Conservation (phyloP, 1,140 invertebrate species). For the Heliothis subflexa region DNA sequence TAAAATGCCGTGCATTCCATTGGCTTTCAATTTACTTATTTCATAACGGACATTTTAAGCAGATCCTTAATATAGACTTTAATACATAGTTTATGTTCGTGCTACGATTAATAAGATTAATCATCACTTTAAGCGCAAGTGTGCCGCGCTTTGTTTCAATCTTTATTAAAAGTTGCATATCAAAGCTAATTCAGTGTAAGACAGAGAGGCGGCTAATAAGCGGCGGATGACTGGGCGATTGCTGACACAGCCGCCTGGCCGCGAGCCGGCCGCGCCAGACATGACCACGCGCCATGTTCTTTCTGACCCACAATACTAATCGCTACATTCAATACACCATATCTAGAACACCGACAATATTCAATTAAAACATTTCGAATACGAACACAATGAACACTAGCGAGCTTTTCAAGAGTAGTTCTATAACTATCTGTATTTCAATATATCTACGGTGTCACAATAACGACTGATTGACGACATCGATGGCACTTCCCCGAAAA, state of each 20-base stretch:
- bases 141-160: conserved; percentile 64
- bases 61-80: not conserved
- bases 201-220: conserved; percentile 70
- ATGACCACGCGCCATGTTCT: conserved; percentile 51
- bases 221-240: conserved; percentile 71
- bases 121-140: conserved; percentile 17
- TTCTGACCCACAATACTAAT: conserved; percentile 57
- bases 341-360: conserved; percentile 31
- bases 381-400: not conserved
- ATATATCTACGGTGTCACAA: conserved; percentile 27
- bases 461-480: conserved; percentile 66
- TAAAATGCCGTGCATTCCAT: too few relatives aligned
- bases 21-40: not conserved
- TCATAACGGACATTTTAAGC: not conserved
- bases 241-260: conserved; percentile 49
- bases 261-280: conserved; percentile 44
- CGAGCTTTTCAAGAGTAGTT: not conserved
- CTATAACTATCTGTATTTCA: not conserved
- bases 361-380: conserved; percentile 37
- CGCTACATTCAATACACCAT: conserved; percentile 54
- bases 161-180: conserved; percentile 64
- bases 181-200: conserved; percentile 73
- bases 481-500: conserved; percentile 70
- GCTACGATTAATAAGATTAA: conserved; percentile 17
- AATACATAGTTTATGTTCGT: not conserved